Evolutionary conservation across 2,113 vertebrate species (phyloP), one percentile per base, ranked within the genome.

Genomic region (Hippocampus mohnikei): DNA sequence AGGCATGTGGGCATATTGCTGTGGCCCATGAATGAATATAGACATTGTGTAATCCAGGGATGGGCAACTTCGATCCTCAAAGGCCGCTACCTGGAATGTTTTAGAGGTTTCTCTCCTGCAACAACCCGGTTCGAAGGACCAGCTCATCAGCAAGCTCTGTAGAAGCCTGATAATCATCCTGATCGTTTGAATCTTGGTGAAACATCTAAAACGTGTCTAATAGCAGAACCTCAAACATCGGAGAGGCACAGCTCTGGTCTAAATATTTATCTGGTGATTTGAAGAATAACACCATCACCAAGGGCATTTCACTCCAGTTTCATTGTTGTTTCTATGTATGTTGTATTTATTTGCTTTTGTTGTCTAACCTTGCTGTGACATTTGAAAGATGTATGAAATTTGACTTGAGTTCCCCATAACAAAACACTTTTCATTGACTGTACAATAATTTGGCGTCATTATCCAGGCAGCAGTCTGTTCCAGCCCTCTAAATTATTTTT

Each of bases 401-500:
- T 66, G 15, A 42, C 18, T 27, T 53, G 44, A 37, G 2, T 62
- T 41, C 48, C 9, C 8, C 12, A 23, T 16, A 65, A 52, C 11
- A 65, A 52, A 40, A 27, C 2, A 3, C 52, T 58, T 67, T 69
- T 63, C 37, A 60, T 67, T 37, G 20, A 62, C 29, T 62, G 10
- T 23, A 27, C 42, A 33, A 63, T 68, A 55, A 42, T 42, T 53
- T 41, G 11, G 20, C 52, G 11, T 64, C 48, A 48, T 72, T 67
- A 62, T 67, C 1, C 2, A 23, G 11, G 21, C 21, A 65, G 44
- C 23, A 63, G 42, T 63, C 67, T 52, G 10, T 12, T 10, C 5
- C 67, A 69, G 12, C 44, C 40, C 55, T 60, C 42, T 72, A 23
- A 21, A 2, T n/a, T 70, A 8, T 50, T 5, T 62, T 46, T 70